Evolutionary conservation across 2,888 invertebrate species (phyloP).

Genomic region (Reticulitermes lucifugus): DNA sequence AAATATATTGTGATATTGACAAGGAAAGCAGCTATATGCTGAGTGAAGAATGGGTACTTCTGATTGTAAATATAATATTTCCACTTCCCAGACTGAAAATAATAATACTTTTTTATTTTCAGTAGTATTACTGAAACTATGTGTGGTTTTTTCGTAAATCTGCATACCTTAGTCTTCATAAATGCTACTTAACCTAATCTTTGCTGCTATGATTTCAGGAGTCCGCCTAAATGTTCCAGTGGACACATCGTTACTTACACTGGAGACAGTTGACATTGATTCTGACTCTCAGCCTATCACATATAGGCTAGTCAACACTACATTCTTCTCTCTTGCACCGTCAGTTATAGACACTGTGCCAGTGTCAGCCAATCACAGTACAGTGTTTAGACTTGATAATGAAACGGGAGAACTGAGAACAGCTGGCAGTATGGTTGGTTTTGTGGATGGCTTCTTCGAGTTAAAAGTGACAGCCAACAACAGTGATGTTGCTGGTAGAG

Average conservation of each 20-base stretch:
- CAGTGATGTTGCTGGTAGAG: conserved; percentile 57
- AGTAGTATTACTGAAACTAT: too few species aligned
- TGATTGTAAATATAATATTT: too few species aligned
- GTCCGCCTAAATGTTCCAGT: conserved; percentile 80
- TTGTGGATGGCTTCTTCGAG: conserved; percentile 74
- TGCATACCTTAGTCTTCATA: too few species aligned
- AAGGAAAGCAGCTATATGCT: too few species aligned
- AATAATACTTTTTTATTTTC: too few species aligned
- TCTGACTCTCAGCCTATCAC: conserved; percentile 73
- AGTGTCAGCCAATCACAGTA: conserved; percentile 62
- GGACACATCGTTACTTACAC: conserved; percentile 75
- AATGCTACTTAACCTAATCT: neutral
- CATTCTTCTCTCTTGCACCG: conserved; percentile 64
- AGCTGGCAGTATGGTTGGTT: conserved; percentile 73
- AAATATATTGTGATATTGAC: too few species aligned
- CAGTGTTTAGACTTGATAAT: conserved; percentile 73
- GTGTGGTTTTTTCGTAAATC: too few species aligned
- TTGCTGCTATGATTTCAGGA: conserved; percentile 59
- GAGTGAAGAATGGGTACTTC: too few species aligned
- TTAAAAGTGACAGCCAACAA: conserved; percentile 59
- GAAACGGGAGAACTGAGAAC: conserved; percentile 79
- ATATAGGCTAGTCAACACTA: conserved; percentile 72
- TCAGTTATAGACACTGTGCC: conserved; percentile 47
- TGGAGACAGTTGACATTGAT: conserved; percentile 77
- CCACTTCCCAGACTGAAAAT: too few species aligned